A percentile compares a stretch with the other conserved stretches of the same genome.
These are phyloP conservation scores for Cerastis leucographa DNA, from an alignment of 2,888 invertebrate species.

Conservation along the genomic window DNA sequence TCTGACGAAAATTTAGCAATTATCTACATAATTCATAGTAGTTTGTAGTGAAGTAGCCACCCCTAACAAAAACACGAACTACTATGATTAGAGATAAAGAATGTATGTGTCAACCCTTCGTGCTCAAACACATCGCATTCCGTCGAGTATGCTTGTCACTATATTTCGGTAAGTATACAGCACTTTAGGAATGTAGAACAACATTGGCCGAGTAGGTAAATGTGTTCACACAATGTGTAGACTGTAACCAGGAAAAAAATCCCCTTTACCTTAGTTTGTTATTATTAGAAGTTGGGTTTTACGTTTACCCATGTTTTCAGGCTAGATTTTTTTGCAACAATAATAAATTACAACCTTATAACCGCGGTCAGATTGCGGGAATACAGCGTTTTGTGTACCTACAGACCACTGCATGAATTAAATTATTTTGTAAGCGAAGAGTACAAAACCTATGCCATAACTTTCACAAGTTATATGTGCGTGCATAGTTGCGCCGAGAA, in stretches of 20 bases:
- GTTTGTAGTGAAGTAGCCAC: neutral
- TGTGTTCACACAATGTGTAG: neutral
- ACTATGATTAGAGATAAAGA: neutral
- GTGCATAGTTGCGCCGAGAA: neutral
- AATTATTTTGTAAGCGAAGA: neutral
- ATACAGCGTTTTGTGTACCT: neutral
- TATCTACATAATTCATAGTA: neutral
- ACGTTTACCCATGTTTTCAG: neutral
- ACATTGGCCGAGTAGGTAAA: neutral
- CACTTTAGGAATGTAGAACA: conserved; percentile 11
- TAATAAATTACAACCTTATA: neutral
- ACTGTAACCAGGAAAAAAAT: conserved; percentile 15
- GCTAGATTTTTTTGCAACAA: neutral
- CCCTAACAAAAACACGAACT: neutral
- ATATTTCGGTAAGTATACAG: neutral
- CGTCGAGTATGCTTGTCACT: neutral
- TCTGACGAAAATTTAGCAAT: neutral
- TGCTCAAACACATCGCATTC: conserved; percentile 2
- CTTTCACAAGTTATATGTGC: neutral
- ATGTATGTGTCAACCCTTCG: neutral
- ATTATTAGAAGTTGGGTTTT: conserved; percentile 9
- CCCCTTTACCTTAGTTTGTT: no score
- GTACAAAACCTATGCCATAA: neutral
- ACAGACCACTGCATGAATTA: neutral
- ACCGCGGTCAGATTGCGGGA: neutral